Evolutionary conservation across 2,797 vertebrate species (phyloP).

Genomic region (Sebastes diploproa): DNA sequence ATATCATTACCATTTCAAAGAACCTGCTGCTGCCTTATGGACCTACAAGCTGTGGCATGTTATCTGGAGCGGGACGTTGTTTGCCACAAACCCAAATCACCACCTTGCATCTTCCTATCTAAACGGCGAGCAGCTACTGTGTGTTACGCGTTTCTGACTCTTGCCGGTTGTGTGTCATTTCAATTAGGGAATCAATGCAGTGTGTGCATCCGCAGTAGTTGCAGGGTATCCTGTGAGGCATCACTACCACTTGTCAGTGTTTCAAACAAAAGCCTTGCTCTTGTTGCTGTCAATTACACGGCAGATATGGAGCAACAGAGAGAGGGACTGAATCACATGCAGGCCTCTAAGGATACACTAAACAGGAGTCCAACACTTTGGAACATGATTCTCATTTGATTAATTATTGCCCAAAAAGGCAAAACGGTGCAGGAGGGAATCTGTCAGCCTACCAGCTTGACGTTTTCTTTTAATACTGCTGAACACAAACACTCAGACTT

Average conservation of each 20-base stretch:
- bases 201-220: background rate
- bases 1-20: constrained; percentile 78
- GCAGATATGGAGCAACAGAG: constrained; percentile 23
- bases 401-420: constrained; percentile 17
- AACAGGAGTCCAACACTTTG: constrained; percentile 27
- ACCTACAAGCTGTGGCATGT: constrained; percentile 51
- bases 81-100: constrained; percentile 39
- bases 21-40: constrained; percentile 44
- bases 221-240: constrained; percentile 31
- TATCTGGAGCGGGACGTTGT: constrained; percentile 20
- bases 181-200: constrained; percentile 35
- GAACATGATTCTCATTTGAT: constrained; percentile 39
- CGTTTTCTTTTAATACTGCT: constrained; percentile 53
- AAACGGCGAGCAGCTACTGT: background rate
- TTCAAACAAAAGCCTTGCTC: constrained; percentile 41
- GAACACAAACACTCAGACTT: constrained; percentile 55
- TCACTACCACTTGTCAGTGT: constrained; percentile 34
- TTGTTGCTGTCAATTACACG: constrained; percentile 36
- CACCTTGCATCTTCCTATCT: constrained; percentile 20
- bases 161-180: background rate
- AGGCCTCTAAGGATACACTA: constrained; percentile 19
- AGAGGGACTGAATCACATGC: background rate
- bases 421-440: background rate
- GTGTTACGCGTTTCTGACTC: background rate
- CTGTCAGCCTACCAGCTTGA: constrained; percentile 2